Evolutionary conservation across 2,113 vertebrate genomes (phyloP).

Genomic region (Anolis sagrei): DNA sequence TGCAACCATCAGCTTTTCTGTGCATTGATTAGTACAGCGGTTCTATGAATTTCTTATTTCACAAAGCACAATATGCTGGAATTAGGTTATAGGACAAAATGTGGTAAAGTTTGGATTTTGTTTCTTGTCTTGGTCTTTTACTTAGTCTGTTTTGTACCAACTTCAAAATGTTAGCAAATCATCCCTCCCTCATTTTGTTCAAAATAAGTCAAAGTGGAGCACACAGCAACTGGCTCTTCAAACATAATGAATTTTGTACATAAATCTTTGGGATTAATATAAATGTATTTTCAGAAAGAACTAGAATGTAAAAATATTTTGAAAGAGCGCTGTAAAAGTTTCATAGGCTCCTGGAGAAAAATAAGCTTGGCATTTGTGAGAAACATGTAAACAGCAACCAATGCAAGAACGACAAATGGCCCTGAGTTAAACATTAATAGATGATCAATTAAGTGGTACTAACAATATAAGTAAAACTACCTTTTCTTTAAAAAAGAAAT

Average conservation of each 20-base stretch:
- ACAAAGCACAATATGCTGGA: background rate
- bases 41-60: background rate
- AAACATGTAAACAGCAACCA: background rate
- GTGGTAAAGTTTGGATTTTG: background rate
- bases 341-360: too few species aligned
- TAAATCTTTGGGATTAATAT: background rate
- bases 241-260: background rate
- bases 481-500: background rate
- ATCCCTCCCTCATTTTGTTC: background rate
- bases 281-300: background rate
- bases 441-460: background rate
- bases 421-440: background rate
- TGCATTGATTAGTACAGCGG: too few species aligned
- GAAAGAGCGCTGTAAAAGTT: background rate
- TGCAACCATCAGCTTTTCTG: too few species aligned
- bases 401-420: background rate
- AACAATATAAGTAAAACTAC: background rate
- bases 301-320: background rate
- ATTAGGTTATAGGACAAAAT: background rate
- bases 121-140: background rate
- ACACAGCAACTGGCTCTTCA: background rate
- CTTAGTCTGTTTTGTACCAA: background rate
- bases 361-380: slow-evolving; percentile 7
- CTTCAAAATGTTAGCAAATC: background rate
- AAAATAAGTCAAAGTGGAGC: background rate